These are phyloP conservation scores for Bubo bubo DNA, from an alignment of 2,113 vertebrate species.

Conservation along the genomic window DNA sequence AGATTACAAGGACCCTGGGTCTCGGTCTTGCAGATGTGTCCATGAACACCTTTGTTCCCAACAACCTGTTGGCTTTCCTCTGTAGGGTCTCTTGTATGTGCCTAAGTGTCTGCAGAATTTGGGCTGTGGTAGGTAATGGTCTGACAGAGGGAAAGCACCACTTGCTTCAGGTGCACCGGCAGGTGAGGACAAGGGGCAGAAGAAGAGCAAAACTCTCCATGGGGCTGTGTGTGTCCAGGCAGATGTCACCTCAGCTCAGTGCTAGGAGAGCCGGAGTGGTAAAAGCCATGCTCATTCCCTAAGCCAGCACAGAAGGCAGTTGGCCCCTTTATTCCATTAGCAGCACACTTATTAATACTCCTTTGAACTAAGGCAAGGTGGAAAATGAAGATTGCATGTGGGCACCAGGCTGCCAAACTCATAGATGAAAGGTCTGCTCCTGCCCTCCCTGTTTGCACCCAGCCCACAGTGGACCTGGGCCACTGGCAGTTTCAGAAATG, in stretches of 20 bases:
- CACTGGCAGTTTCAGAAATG: not conserved
- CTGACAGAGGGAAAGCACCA: not conserved
- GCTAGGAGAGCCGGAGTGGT: not conserved
- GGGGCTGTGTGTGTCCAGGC: not conserved
- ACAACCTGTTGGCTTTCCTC: not conserved
- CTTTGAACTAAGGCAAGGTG: not conserved
- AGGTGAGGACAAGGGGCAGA: constrained; percentile 49
- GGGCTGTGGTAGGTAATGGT: not conserved
- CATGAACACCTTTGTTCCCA: not conserved
- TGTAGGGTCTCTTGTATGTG: not conserved
- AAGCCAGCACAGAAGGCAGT: not conserved
- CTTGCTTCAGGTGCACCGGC: constrained; percentile 38
- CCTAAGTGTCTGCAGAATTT: not conserved
- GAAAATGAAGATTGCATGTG: not conserved
- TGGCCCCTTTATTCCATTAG: not conserved
- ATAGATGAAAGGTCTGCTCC: not conserved
- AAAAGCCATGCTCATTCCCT: not conserved
- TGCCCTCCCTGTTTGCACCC: not conserved
- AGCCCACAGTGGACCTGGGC: not conserved
- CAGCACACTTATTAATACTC: not conserved
- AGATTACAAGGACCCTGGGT: not conserved
- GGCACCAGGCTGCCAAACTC: not conserved
- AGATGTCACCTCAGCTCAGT: not conserved
- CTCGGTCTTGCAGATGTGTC: rapidly evolving
- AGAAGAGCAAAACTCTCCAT: constrained; percentile 30